Evolutionary conservation across 2,113 vertebrate species (phyloP).

Genomic region (Petrocephalus microphthalmus): DNA sequence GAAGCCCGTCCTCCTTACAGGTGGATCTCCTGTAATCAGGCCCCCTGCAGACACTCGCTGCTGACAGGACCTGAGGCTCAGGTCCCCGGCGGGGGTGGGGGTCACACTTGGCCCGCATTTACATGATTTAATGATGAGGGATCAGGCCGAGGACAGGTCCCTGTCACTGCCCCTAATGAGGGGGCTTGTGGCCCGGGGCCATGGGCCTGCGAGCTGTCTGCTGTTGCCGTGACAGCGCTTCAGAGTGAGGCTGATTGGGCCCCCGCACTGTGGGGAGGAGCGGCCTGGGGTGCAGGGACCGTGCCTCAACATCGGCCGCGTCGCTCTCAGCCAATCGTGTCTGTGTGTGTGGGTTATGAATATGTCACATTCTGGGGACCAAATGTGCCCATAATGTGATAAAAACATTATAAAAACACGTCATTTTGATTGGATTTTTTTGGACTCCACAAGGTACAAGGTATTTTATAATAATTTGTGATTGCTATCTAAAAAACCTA

Average conservation of each 20-base stretch:
- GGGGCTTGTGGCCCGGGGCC: slow-evolving; percentile 47
- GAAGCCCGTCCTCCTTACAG: neutral
- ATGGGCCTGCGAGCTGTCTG: slow-evolving; percentile 54
- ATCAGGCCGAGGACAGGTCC: slow-evolving; percentile 54
- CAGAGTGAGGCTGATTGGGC: neutral
- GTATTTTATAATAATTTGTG: too few species aligned
- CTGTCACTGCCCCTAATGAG: slow-evolving; percentile 65
- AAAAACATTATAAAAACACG: too few species aligned
- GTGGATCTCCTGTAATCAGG: neutral
- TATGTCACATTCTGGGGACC: too few species aligned
- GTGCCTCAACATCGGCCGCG: neutral
- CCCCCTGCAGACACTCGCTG: neutral
- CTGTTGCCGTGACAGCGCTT: slow-evolving; percentile 45
- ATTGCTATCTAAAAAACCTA: too few species aligned
- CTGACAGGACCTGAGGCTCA: slow-evolving; percentile 13
- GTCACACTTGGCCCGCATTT: slow-evolving; percentile 45
- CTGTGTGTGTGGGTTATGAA: neutral
- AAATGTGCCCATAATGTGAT: too few species aligned
- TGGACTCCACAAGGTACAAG: too few species aligned
- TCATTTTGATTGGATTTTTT: too few species aligned
- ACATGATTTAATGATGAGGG: slow-evolving; percentile 72
- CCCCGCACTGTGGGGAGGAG: slow-evolving; percentile 31
- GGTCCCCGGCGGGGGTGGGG: slow-evolving; percentile 12
- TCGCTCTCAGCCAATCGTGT: neutral
- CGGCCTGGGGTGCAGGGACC: neutral